phyloP scores from a whole-genome alignment of 2,888 invertebrate genomes.

The Xestia ashworthii region DNA sequence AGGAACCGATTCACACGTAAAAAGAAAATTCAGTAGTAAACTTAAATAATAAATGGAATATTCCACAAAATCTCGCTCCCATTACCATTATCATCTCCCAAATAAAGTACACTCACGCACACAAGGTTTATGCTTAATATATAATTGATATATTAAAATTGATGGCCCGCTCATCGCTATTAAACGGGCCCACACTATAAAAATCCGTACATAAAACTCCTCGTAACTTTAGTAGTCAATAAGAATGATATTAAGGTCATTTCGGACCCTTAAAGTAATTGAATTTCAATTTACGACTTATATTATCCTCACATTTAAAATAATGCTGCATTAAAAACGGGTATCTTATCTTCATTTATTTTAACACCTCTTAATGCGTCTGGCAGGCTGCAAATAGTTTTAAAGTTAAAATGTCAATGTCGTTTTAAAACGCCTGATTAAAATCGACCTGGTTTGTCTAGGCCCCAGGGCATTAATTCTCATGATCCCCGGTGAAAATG shows the following conservation, averaged over 20 bases:
- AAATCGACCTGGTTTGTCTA: background rate
- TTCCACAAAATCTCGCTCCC: conserved; percentile 6
- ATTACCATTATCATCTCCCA: conserved; percentile 9
- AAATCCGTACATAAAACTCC: conserved; percentile 64
- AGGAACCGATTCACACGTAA: background rate
- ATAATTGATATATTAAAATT: conserved; percentile 64
- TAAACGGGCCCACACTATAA: conserved; percentile 62
- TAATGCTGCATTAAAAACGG: conserved; percentile 30
- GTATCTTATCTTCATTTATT: conserved; percentile 22
- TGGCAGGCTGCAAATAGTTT: conserved; percentile 34
- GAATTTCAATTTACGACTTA: conserved; percentile 74
- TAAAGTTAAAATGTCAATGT: conserved; percentile 14
- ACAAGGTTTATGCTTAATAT: conserved; percentile 40
- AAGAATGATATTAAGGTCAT: conserved; percentile 71
- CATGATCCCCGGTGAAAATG: no score
- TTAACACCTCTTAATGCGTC: conserved; percentile 1
- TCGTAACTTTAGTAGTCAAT: conserved; percentile 68
- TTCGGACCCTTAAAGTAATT: conserved; percentile 72
- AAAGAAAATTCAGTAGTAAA: background rate
- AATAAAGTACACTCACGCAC: conserved; percentile 42
- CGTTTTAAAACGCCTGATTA: background rate
- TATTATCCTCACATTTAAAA: conserved; percentile 63
- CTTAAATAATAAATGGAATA: background rate
- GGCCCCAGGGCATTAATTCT: no score
- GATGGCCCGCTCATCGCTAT: conserved; percentile 55